Conservation (phyloP, 2,888 invertebrate species). For the Notocelia uddmanniana region DNA sequence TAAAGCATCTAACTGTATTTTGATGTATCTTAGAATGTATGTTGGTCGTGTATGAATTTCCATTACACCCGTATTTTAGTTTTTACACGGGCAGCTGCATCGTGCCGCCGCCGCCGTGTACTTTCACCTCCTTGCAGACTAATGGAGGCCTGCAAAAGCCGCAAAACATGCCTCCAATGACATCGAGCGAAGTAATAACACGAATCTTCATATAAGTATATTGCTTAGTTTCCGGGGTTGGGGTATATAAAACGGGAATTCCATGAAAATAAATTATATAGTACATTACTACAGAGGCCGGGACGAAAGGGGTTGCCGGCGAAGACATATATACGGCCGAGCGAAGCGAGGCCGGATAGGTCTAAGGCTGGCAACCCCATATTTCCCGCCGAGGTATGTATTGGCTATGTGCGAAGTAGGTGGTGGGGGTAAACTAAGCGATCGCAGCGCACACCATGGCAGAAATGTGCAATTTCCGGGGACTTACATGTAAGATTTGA, state of each 20-base stretch:
- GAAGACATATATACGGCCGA: too few species aligned
- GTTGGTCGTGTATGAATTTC: slow-evolving; percentile 14
- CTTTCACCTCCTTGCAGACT: slow-evolving; percentile 62
- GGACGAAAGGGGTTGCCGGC: too few species aligned
- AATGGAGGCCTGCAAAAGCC: slow-evolving; percentile 55
- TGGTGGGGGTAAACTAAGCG: too few species aligned
- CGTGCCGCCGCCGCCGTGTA: slow-evolving; percentile 38
- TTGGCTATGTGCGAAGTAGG: too few species aligned
- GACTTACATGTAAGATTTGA: too few species aligned
- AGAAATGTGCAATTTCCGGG: too few species aligned
- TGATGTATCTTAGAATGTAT: not conserved
- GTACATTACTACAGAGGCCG: too few species aligned
- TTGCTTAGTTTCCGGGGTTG: not conserved
- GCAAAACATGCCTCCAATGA: slow-evolving; percentile 52
- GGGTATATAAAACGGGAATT: not conserved
- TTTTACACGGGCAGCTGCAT: slow-evolving; percentile 11
- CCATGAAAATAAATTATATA: not conserved
- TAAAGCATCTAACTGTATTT: not conserved
- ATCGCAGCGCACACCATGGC: too few species aligned
- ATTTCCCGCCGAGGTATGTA: too few species aligned
- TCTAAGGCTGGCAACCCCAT: too few species aligned
- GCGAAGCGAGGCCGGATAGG: too few species aligned
- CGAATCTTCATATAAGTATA: not conserved
- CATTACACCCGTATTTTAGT: slow-evolving; percentile 10
- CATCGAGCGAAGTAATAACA: slow-evolving; percentile 34